Evolutionary conservation across 2,888 invertebrate genomes (phyloP), one percentile per base, ranked within the genome.

Genomic region (Spialia ferax): DNA sequence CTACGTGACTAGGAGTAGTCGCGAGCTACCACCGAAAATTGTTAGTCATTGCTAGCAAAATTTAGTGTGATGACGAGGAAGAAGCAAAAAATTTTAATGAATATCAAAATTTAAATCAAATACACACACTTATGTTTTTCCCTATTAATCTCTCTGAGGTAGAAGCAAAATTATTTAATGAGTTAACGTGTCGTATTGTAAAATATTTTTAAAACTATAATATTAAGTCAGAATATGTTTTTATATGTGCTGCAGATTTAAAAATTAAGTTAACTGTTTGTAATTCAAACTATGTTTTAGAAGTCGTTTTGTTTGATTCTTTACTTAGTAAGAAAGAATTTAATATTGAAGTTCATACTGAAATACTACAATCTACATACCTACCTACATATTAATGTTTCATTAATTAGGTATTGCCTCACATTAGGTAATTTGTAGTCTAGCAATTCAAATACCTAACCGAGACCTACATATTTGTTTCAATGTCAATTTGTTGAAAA

Each of bases 1-100:
- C 52, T 54, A 52, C 70, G 73, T 72, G 72, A 71, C 66, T 70
- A 73, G n/a, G n/a, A n/a, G n/a, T n/a, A n/a, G n/a, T n/a, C n/a
- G n/a, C n/a, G n/a, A n/a, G n/a, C n/a, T n/a, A 70, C 63, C 62
- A 61, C 15, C 38, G 50, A 62, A 61, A 61, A 48, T 13, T 23
- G 48, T 61, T 61, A 61, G 60, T 61, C 48, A 61, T 61, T 50
- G 7, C 11, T 61, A 29, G 60, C 15, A 32, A 60, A 60, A 32
- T 26, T 48, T 48, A 18, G 8, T 11, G 15, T 7, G 11, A 42
- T 42, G 0, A 42, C 23, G 18, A 60, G 26, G 45, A 61, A 48
- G 32, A 2, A 32, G 29, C 11, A 45, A 29, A 50, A 61, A 50
- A 48, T 60, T 32, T 32, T 32, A 32, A 32, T 32, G 8, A 32